Evolutionary conservation across 2,113 vertebrate genomes (phyloP).

Genomic region (Glaucidium brasilianum): DNA sequence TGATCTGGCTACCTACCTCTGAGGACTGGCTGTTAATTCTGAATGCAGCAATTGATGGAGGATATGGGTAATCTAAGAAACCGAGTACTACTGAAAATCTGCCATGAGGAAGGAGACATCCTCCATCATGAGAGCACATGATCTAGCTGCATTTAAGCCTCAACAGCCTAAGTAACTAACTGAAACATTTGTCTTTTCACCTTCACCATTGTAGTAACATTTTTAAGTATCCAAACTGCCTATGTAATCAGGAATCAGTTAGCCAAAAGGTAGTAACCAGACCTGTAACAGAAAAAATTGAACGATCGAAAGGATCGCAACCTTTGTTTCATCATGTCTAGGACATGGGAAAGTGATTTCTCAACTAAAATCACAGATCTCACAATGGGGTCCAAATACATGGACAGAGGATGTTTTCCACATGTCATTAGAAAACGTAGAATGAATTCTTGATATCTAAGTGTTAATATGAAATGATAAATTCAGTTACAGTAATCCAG

Average conservation of each 20-base stretch:
- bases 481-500: neutral
- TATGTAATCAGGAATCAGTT: neutral
- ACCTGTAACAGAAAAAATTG: neutral
- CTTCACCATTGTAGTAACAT: neutral
- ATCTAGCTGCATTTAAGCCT: neutral
- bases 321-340: neutral
- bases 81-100: neutral
- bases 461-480: neutral
- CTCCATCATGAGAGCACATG: neutral
- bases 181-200: neutral
- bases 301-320: neutral
- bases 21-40: neutral
- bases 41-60: neutral
- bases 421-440: neutral
- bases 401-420: neutral
- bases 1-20: neutral
- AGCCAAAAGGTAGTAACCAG: neutral
- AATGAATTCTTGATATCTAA: neutral
- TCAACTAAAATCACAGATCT: neutral
- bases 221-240: neutral
- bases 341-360: neutral
- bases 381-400: neutral
- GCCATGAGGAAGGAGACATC: neutral
- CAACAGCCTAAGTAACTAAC: neutral
- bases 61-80: neutral